These are phyloP conservation scores for Formica exsecta DNA, from an alignment of 1,140 invertebrate species.

Conservation along the genomic window DNA sequence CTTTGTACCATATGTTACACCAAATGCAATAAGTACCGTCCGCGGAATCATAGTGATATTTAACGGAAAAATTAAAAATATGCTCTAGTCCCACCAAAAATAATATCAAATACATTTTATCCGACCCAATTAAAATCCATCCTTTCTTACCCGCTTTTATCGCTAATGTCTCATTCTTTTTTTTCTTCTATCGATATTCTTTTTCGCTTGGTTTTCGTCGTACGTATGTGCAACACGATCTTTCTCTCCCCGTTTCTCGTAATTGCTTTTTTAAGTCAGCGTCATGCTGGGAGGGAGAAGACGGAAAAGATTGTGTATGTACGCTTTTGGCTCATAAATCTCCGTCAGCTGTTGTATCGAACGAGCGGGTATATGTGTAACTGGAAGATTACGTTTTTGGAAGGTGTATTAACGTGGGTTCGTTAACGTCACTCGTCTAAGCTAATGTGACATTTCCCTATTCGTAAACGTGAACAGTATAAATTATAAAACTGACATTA, in stretches of 20 bases:
- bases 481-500: conserved; percentile 11
- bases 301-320: conserved; percentile 22
- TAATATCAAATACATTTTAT: conserved; percentile 51
- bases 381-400: conserved; percentile 54
- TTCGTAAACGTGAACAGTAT: neutral
- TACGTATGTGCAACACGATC: no score
- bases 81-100: neutral
- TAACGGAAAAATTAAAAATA: conserved; percentile 45
- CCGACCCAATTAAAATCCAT: conserved; percentile 67
- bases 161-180: conserved; percentile 26
- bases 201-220: conserved; percentile 17
- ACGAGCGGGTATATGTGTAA: conserved; percentile 26
- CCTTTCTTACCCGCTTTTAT: neutral
- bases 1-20: neutral
- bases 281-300: conserved; percentile 1
- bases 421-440: conserved; percentile 30
- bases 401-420: conserved; percentile 41
- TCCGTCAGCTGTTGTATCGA: conserved; percentile 52
- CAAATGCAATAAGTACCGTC: neutral
- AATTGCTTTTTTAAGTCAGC: conserved; percentile 58
- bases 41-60: conserved; percentile 42
- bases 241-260: conserved; percentile 12
- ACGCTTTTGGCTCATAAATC: conserved; percentile 52
- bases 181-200: conserved; percentile 37
- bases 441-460: neutral